Evolutionary conservation across 1,140 invertebrate genomes (phyloP).

Genomic region (Manduca sexta): DNA sequence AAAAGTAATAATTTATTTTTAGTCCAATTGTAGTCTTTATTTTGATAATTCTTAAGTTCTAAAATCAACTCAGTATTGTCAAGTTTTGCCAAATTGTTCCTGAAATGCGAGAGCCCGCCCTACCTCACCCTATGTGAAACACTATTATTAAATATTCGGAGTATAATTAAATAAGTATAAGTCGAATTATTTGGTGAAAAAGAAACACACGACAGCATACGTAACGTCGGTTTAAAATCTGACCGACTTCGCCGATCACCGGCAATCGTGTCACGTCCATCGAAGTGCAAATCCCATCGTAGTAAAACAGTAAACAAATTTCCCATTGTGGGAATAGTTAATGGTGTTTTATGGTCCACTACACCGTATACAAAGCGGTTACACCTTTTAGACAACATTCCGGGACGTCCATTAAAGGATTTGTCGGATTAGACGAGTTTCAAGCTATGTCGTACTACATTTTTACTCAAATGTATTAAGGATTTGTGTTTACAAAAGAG

Average conservation of each 20-base stretch:
- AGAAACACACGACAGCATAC: neutral
- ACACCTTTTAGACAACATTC: conserved; percentile 42
- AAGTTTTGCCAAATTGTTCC: too few species aligned
- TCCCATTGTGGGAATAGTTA: conserved; percentile 11
- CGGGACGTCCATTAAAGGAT: conserved; percentile 54
- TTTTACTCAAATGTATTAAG: conserved; percentile 23
- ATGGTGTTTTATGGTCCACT: conserved; percentile 11
- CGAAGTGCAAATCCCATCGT: neutral
- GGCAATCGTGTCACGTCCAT: too few species aligned
- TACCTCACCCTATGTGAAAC: too few species aligned
- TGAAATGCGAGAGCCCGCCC: too few species aligned
- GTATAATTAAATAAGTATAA: too few species aligned
- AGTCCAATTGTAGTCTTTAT: too few species aligned
- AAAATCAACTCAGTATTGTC: too few species aligned
- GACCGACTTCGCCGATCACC: neutral
- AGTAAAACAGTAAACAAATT: neutral
- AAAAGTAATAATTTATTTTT: too few species aligned
- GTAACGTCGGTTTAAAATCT: neutral
- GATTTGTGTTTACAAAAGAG: too few species aligned
- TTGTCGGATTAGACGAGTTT: conserved; percentile 42
- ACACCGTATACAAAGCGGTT: conserved; percentile 17
- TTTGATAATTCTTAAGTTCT: too few species aligned
- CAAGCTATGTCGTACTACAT: conserved; percentile 18
- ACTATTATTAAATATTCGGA: too few species aligned
- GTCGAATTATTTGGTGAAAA: neutral